Conservation (phyloP, 2,797 vertebrate species). For the Morelia viridis region DNA sequence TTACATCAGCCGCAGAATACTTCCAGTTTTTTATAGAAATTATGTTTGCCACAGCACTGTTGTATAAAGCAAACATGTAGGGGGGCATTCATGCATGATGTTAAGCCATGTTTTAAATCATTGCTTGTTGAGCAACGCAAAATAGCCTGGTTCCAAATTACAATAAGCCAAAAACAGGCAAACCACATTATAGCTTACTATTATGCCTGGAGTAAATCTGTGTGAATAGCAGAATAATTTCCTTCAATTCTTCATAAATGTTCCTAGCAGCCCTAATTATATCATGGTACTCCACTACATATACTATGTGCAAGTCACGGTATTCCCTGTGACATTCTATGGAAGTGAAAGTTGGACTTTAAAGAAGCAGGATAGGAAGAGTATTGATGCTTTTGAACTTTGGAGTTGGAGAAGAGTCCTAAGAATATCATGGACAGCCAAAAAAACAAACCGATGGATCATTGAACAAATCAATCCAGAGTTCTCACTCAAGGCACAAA, state of each 20-base stretch:
- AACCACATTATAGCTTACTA: not conserved
- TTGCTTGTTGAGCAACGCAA: not conserved
- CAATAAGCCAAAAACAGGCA: not conserved
- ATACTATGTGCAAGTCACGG: no score
- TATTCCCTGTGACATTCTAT: not conserved
- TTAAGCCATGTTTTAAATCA: not conserved
- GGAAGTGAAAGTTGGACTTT: not conserved
- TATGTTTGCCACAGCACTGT: not conserved
- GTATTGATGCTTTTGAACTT: not conserved
- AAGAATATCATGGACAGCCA: not conserved
- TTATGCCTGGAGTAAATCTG: not conserved
- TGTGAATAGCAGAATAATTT: not conserved
- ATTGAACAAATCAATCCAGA: not conserved
- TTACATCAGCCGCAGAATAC: not conserved
- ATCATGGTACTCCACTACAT: not conserved
- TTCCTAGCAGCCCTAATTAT: not conserved
- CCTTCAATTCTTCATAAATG: not conserved
- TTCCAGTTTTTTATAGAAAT: not conserved
- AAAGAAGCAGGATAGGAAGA: not conserved
- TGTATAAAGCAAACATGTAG: not conserved
- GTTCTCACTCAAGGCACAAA: not conserved
- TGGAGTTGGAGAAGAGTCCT: not conserved
- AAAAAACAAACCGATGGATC: not conserved
- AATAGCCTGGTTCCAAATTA: not conserved
- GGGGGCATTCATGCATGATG: not conserved